A percentile compares a stretch with the other conserved stretches of the same genome.
Evolutionary conservation across 2,113 vertebrate species (phyloP).

Genomic region (human (Homo sapiens)): GRCh38 chr22:47286501-47287000

Average conservation of each 20-base stretch:
- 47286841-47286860: background rate
- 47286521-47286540: background rate
- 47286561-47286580: fast-evolving
- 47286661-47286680: background rate
- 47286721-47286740: background rate
- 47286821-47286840: background rate
- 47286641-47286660: too few species aligned
- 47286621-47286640: background rate
- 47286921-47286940: fast-evolving
- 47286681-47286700: background rate
- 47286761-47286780: fast-evolving
- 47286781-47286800: too few species aligned
- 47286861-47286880: background rate
- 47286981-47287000: fast-evolving
- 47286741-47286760: background rate
- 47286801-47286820: background rate
- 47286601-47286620: background rate
- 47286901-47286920: background rate
- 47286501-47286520: too few species aligned
- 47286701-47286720: background rate
- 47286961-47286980: fast-evolving
- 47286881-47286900: background rate
- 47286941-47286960: background rate
- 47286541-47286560: fast-evolving
- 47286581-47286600: too few species aligned